A percentile compares a stretch with the other conserved stretches of the same genome.
These are phyloP conservation scores for Drosophila falleni DNA, from an alignment of 2,888 invertebrate species.

Conservation along the genomic window DNA sequence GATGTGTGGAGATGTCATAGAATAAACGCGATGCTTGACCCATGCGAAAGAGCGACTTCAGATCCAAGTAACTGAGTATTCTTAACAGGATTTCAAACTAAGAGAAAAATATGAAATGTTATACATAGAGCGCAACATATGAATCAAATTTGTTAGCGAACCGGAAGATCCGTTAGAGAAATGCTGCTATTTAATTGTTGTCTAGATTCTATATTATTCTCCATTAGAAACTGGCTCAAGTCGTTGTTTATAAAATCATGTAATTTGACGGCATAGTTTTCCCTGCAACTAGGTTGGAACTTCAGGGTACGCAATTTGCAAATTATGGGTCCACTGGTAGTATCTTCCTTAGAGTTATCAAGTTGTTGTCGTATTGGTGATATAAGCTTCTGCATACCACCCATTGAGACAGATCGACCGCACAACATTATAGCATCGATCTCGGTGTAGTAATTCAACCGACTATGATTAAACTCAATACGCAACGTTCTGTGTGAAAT, in stretches of 20 bases:
- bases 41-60: slow-evolving; percentile 91
- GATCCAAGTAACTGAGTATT: slow-evolving; percentile 92
- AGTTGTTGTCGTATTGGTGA: slow-evolving; percentile 12
- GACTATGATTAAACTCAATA: slow-evolving; percentile 93
- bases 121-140: slow-evolving; percentile 13
- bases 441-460: slow-evolving; percentile 94
- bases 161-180: slow-evolving; percentile 84
- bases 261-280: slow-evolving; percentile 78
- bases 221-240: slow-evolving; percentile 82
- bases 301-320: slow-evolving; percentile 83
- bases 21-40: slow-evolving; percentile 91
- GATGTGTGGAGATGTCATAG: slow-evolving; percentile 90
- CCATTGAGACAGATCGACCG: slow-evolving; percentile 87
- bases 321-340: slow-evolving; percentile 79
- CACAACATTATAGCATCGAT: slow-evolving; percentile 93
- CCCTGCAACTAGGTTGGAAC: slow-evolving; percentile 81
- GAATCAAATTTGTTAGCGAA: slow-evolving; percentile 58
- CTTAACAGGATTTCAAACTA: slow-evolving; percentile 94
- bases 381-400: slow-evolving; percentile 72
- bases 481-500: slow-evolving; percentile 88
- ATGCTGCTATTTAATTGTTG: slow-evolving; percentile 18
- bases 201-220: slow-evolving; percentile 40
- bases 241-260: slow-evolving; percentile 84
- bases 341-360: slow-evolving; percentile 5
- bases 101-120: slow-evolving; percentile 76